Evolutionary conservation across 1,140 invertebrate genomes (phyloP).

Genomic region (Neuroterus valhalla): DNA sequence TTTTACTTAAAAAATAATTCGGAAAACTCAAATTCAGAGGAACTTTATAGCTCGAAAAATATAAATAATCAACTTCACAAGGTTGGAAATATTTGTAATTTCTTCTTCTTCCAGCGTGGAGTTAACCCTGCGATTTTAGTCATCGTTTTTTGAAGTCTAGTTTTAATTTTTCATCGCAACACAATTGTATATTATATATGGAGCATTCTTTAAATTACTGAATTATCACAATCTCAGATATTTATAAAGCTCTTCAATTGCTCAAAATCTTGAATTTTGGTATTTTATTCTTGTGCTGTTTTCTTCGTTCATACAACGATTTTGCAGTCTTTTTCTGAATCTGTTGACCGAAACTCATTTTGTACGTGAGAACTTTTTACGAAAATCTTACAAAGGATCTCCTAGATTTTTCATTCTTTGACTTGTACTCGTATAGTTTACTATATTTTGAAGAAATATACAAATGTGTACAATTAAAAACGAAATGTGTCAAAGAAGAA

Average conservation of each 20-base stretch:
- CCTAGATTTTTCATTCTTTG: slow-evolving; percentile 32
- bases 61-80: too few relatives aligned
- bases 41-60: too few relatives aligned
- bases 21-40: too few relatives aligned
- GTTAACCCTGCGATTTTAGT: too few relatives aligned
- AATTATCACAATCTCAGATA: background rate
- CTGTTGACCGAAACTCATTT: background rate
- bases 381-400: slow-evolving; percentile 4
- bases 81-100: too few relatives aligned
- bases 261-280: background rate
- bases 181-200: slow-evolving; percentile 26
- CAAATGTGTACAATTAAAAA: slow-evolving; percentile 31
- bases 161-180: too few relatives aligned
- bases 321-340: background rate
- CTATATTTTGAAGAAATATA: slow-evolving; percentile 36
- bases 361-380: background rate
- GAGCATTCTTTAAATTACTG: background rate
- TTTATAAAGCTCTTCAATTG: slow-evolving; percentile 4
- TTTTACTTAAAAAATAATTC: too few relatives aligned
- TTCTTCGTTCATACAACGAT: background rate
- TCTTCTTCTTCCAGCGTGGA: too few relatives aligned
- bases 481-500: background rate
- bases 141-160: too few relatives aligned
- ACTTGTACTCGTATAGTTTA: slow-evolving; percentile 47
- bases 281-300: background rate